Base-by-base conservation (phyloP, 2,888 invertebrate species). In the Bombyx huttoni region DNA sequence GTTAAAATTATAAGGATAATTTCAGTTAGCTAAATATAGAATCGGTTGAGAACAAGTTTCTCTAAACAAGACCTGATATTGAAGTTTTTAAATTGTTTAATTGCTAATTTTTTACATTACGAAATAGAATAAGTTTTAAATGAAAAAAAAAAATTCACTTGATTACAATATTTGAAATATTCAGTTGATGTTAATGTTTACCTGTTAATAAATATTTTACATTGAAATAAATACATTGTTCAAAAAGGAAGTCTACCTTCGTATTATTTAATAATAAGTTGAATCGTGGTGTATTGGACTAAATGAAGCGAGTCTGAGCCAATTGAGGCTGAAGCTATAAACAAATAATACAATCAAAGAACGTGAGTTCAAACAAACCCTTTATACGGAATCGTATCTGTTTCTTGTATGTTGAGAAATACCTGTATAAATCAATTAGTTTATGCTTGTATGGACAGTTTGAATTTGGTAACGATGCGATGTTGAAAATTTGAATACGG, bases 401-500 rank as follows among this genome's bases (percentile, higher is more conserved):
- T 45, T 52, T 52, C 52, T 52, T 46, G 47, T 13, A 13, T 24
- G 52, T 24, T 50, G 47, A 49, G 49, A 34, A 12, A 14, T 6
- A 49, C 24, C 24, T 49, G 6, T 14, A 35, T 48, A 54, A 45
- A 52, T 48, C 52, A 54, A 54, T 54, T 51, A 54, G 49, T 47
- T 35, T 35, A 47, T 47, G 24, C 13, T 47, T 47, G 47, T 50
- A 52, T 24, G 24, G 48, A 50, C 47, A 50, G 40, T 45, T 8
- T 7, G 47, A 50, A 47, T 52, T 52, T 48, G 34, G 33, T 34
- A 47, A 34, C 40, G 48, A 52, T 49, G 52, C 40, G 48, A 52
- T 49, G 52, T 52, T 59, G 63, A 58, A 65, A 65, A 62, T 62
- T 63, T 64, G 69, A 64, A 69, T 65, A 67, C 68, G 73, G 72